phyloP scores from a whole-genome alignment of 1,140 invertebrate species.

The Brachionus rubens region DNA sequence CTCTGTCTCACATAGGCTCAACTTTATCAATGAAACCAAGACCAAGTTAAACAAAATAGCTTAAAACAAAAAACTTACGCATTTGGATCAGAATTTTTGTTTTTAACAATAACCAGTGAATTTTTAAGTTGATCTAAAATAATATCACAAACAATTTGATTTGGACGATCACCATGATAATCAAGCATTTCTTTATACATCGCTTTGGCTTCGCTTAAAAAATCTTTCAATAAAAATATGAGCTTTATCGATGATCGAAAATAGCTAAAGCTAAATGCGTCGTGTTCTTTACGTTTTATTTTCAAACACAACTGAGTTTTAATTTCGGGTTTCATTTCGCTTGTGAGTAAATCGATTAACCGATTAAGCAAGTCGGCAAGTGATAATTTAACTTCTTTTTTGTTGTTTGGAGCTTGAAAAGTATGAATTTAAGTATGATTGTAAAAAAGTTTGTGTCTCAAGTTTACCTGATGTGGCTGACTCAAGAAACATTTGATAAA shows the following conservation, averaged over 20 bases:
- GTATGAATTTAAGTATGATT: neutral
- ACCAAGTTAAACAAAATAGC: neutral
- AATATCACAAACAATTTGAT: slow-evolving; percentile 10
- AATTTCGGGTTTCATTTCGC: slow-evolving; percentile 20
- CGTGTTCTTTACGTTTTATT: slow-evolving; percentile 24
- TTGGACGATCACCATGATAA: slow-evolving; percentile 6
- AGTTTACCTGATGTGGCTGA: neutral
- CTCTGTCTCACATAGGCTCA: no score
- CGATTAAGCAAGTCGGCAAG: slow-evolving; percentile 34
- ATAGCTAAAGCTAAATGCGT: slow-evolving; percentile 29
- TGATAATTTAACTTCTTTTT: slow-evolving; percentile 21
- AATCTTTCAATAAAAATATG: slow-evolving; percentile 12
- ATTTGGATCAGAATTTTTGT: neutral
- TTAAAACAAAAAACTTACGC: neutral
- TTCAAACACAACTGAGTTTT: neutral
- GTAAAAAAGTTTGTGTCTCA: neutral
- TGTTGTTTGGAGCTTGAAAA: neutral
- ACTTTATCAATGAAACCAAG: no score
- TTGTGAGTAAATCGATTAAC: slow-evolving; percentile 14
- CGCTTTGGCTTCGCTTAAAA: neutral
- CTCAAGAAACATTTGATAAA: slow-evolving; percentile 32
- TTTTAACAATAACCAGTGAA: neutral
- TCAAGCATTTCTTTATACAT: slow-evolving; percentile 1
- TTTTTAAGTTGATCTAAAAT: slow-evolving; percentile 26
- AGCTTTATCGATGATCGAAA: slow-evolving; percentile 35